These are phyloP conservation scores for Tokudaia muenninki DNA, from an alignment of 2,797 vertebrate species.

Conservation along the genomic window DNA sequence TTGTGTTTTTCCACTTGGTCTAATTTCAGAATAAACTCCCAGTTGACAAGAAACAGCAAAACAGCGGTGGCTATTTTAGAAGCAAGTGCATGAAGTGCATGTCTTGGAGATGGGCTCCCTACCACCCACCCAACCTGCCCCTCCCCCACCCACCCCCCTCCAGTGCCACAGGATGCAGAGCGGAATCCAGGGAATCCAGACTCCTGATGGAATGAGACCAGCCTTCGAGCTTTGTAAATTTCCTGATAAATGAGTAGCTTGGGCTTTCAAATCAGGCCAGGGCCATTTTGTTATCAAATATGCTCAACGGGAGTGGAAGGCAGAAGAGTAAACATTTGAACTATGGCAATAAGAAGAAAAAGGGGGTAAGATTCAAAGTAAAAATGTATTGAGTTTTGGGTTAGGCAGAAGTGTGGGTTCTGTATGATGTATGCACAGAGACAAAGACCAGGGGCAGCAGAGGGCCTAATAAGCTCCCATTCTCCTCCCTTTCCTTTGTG, in stretches of 20 bases:
- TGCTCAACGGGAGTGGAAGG: background rate
- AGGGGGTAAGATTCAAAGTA: background rate
- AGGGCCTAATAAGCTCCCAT: background rate
- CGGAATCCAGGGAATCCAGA: background rate
- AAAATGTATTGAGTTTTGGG: background rate
- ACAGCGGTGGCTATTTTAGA: constrained; percentile 43
- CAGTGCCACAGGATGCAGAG: background rate
- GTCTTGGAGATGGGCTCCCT: background rate
- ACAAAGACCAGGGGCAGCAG: background rate
- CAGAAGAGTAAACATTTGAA: constrained; percentile 33
- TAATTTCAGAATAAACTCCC: constrained; percentile 69
- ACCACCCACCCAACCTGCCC: background rate
- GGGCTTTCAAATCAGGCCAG: constrained; percentile 32
- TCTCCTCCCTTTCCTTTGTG: background rate
- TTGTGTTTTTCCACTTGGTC: constrained; percentile 81
- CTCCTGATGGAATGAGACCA: background rate
- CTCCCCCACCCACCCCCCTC: background rate
- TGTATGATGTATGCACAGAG: background rate
- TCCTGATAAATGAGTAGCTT: constrained; percentile 25
- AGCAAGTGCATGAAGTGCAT: rapidly evolving
- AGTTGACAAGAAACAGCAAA: constrained; percentile 12
- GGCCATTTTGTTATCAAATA: constrained; percentile 44
- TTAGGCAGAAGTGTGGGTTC: background rate
- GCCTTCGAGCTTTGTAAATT: background rate
- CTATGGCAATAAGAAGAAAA: background rate